phyloP scores from a whole-genome alignment of 2,113 vertebrate genomes.

The Oryctolagus cuniculus region mOryCun1.1 NC_091451.1:7047001-7047500 shows the following conservation, averaged over 20 bases:
- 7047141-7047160: conserved; percentile 39
- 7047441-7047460: too few relatives aligned
- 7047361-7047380: too few relatives aligned
- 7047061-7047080: background rate
- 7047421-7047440: too few relatives aligned
- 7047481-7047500: too few relatives aligned
- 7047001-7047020: background rate
- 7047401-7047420: too few relatives aligned
- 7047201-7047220: conserved; percentile 8
- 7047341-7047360: too few relatives aligned
- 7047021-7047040: background rate
- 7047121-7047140: conserved; percentile 18
- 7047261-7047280: background rate
- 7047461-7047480: too few relatives aligned
- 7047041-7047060: background rate
- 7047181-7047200: background rate
- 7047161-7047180: conserved; percentile 29
- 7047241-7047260: background rate
- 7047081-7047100: conserved; percentile 58
- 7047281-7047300: background rate
- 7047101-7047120: conserved; percentile 34
- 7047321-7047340: too few relatives aligned
- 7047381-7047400: too few relatives aligned
- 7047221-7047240: conserved; percentile 23
- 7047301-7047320: background rate